Percentiles rank a stretch among this genome's conserved stretches.
phyloP scores from a whole-genome alignment of 2,888 invertebrate genomes.

The Sycophila texana region DNA sequence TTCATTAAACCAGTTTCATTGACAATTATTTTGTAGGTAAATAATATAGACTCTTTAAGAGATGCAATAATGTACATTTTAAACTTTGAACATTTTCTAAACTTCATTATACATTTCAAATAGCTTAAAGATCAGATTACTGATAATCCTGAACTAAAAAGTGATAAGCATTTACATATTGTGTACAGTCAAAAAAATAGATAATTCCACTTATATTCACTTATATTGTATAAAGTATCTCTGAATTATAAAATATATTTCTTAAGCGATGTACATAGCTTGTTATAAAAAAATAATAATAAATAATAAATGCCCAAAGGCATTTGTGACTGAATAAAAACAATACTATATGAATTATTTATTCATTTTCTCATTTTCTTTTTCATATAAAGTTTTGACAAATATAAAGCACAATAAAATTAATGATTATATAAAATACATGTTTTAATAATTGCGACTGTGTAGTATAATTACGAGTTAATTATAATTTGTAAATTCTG shows the following conservation, averaged over 20 bases:
- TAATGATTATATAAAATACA: too few species aligned
- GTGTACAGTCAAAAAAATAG: conserved; percentile 12
- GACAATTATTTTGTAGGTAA: not conserved
- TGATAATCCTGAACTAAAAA: conserved; percentile 9
- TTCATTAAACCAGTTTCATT: too few species aligned
- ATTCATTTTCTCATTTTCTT: not conserved
- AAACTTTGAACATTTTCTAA: not conserved
- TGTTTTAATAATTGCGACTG: too few species aligned
- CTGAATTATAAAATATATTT: conserved; percentile 18
- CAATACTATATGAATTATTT: not conserved
- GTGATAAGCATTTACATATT: conserved; percentile 29
- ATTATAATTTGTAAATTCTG: too few species aligned
- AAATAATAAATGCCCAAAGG: conserved; percentile 17
- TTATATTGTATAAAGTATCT: conserved; percentile 28
- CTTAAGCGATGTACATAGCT: conserved; percentile 44
- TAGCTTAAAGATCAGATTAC: not conserved
- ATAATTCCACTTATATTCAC: conserved; percentile 27
- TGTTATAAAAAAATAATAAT: conserved; percentile 22
- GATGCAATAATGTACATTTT: not conserved
- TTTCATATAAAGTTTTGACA: not conserved
- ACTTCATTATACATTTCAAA: not conserved
- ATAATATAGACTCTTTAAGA: too few species aligned
- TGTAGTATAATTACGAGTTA: too few species aligned
- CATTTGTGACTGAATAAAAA: conserved; percentile 50
- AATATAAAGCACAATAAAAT: not conserved